Evolutionary conservation across 2,113 vertebrate genomes (phyloP).

Genomic region (Xyrauchen texanus): DNA sequence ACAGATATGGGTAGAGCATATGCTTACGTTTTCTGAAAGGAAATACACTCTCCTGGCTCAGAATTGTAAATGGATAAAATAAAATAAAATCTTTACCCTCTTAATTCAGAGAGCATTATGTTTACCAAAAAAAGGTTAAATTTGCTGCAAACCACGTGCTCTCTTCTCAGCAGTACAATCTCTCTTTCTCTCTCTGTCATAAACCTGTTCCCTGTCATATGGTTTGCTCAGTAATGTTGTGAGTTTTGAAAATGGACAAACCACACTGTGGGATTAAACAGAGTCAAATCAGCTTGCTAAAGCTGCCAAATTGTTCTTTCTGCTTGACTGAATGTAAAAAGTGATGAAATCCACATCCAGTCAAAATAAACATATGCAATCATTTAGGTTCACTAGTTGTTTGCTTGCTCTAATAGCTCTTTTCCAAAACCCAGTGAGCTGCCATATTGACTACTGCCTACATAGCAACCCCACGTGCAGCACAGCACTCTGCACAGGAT

Average conservation of each 20-base stretch:
- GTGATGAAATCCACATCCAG: too few species aligned
- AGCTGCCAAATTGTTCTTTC: neutral
- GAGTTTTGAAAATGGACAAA: neutral
- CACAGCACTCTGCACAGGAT: too few species aligned
- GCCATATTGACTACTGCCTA: too few species aligned
- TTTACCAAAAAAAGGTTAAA: neutral
- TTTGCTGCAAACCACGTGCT: neutral
- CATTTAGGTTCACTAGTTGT: too few species aligned
- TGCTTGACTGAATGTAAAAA: neutral
- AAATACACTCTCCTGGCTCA: too few species aligned
- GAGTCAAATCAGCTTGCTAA: neutral
- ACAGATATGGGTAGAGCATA: too few species aligned
- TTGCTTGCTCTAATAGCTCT: too few species aligned
- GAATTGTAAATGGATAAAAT: neutral
- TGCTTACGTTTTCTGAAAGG: too few species aligned
- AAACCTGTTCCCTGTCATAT: neutral
- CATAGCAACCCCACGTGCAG: too few species aligned
- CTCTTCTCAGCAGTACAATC: neutral
- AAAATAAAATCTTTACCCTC: neutral
- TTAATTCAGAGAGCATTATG: neutral
- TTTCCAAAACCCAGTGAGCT: too few species aligned
- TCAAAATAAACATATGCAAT: too few species aligned
- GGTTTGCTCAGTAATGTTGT: neutral
- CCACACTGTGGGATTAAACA: neutral
- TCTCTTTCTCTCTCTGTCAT: neutral